phyloP scores from a whole-genome alignment of 2,797 vertebrate genomes.

The Cheirogaleus major region DNA sequence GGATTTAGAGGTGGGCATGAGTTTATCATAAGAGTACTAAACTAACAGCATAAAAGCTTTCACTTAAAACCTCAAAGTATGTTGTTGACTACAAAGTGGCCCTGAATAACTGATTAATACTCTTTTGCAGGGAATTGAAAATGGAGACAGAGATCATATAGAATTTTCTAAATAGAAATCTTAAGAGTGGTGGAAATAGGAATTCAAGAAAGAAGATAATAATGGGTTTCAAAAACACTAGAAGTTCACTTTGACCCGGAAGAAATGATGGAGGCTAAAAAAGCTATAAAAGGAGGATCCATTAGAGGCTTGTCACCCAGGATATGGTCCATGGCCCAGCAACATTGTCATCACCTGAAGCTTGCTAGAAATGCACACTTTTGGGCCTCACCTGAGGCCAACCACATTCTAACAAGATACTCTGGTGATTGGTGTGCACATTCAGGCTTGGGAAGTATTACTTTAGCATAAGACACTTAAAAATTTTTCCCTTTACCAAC shows the following conservation, averaged over 20 bases:
- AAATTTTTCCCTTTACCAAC: not conserved
- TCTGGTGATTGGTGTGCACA: not conserved
- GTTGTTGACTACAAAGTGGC: not conserved
- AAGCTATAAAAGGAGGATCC: not conserved
- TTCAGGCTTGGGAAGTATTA: not conserved
- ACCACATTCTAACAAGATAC: not conserved
- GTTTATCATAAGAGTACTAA: not conserved
- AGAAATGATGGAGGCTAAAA: not conserved
- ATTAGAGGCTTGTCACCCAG: not conserved
- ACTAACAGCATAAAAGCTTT: not conserved
- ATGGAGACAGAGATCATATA: not conserved
- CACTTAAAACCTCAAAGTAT: not conserved
- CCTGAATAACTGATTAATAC: not conserved
- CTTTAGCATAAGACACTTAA: not conserved
- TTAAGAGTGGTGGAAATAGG: not conserved
- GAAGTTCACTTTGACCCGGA: not conserved
- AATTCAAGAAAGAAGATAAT: constrained; percentile 7
- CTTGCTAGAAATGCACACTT: not conserved
- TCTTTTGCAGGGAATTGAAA: not conserved
- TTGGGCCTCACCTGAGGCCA: not conserved
- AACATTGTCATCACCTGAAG: not conserved
- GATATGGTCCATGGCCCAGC: no score
- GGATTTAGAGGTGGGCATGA: not conserved
- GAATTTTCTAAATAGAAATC: not conserved
- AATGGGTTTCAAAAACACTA: constrained; percentile 4